Evolutionary conservation across 1,140 invertebrate genomes (phyloP), one percentile per base, ranked within the genome.

Genomic region (Coelopa frigida): DNA sequence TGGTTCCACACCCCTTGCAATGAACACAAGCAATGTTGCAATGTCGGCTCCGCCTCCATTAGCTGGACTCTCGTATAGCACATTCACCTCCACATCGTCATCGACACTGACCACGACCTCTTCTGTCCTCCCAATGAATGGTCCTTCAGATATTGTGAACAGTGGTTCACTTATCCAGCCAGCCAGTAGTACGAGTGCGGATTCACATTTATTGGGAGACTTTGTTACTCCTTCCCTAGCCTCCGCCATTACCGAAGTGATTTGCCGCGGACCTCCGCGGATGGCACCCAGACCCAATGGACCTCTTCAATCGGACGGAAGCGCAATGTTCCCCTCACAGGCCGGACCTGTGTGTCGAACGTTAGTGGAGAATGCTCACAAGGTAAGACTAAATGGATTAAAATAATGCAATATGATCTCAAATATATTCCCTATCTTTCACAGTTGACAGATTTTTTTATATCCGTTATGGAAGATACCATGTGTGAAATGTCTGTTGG

Each of bases 381-480:
- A 71, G 58, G 73, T 75, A 46, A 62, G 57, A 57, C 10, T 37
- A 20, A 18, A 35, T 43, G 17, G 6, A 44, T 10, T 10, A 32
- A 17, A 3, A 21, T n/a, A 8, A 18, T 10, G 15, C 14, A 33
- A 24, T 44, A 17, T 37, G 8, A 17, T 33, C 22, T n/a, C 22
- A 23, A 22, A 4, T 5, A 40, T n/a, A 23, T 20, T 29, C 1
- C 24, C 14, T 37, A n/a, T 8, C 23, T 24, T 44, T 47, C 14
- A 0, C 21, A 68, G 65, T 57, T 81, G 17, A 64, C 72, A 6
- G 74, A 78, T 49, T 75, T 73, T 33, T 76, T 81, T 49, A 70
- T 77, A 35, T 70, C 70, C 3, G 73, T 77, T 23, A 62, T 82
- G 23, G 73, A 79, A 49, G 77, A 80, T 40, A 74, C 79, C 11